These are phyloP conservation scores for Germaria angustata DNA, from an alignment of 2,888 invertebrate species.

Conservation along the genomic window DNA sequence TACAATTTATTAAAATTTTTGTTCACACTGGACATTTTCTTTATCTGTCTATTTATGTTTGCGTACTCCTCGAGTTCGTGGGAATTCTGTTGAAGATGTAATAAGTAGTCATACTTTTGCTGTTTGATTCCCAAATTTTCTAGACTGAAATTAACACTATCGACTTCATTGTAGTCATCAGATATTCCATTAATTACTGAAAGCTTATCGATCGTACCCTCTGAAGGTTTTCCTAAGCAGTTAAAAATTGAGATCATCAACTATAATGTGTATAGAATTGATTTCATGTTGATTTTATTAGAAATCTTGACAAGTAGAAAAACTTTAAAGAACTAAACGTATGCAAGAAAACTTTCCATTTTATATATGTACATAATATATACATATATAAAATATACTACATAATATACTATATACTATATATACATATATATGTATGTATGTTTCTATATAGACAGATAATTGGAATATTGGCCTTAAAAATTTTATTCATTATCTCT, in stretches of 20 bases:
- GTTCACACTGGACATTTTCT: background rate
- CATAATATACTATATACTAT: too few species aligned
- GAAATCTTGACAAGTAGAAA: background rate
- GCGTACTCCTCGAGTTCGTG: conserved; percentile 5
- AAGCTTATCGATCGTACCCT: background rate
- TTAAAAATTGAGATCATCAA: background rate
- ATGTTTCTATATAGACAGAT: background rate
- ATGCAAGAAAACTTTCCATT: background rate
- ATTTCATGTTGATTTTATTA: background rate
- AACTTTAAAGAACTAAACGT: background rate
- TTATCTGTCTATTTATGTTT: background rate
- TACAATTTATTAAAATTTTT: background rate
- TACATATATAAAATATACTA: too few species aligned
- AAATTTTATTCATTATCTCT: background rate
- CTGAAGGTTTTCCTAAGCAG: background rate
- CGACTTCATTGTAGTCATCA: conserved; percentile 23
- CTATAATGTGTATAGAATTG: background rate
- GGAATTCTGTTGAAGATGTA: background rate
- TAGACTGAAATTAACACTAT: background rate
- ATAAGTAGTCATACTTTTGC: conserved; percentile 2
- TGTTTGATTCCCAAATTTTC: background rate
- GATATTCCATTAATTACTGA: background rate
- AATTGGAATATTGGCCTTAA: background rate
- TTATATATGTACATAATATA: background rate
- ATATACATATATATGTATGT: too few species aligned